phyloP scores from a whole-genome alignment of 37 sponge, comb jelly and placozoan genomes.

The Geodia barretti region DNA sequence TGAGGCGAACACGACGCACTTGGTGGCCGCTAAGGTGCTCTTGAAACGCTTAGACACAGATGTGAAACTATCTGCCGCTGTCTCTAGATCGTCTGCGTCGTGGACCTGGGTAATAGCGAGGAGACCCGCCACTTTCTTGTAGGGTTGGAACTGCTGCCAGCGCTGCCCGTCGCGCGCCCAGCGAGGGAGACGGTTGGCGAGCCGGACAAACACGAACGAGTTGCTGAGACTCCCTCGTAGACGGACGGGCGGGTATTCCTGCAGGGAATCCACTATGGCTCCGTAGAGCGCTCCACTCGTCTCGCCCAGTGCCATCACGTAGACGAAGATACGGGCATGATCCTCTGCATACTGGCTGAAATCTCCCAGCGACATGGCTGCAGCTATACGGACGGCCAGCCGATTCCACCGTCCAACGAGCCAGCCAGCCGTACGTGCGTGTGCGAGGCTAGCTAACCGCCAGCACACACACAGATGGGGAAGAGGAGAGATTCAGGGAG shows the following conservation, averaged over 20 bases:
- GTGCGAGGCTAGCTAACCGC: background rate
- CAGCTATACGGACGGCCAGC: too few species aligned
- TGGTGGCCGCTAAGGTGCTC: constrained; percentile 7
- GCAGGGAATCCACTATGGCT: constrained; percentile 12
- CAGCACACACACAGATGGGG: background rate
- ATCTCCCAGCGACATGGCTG: constrained; percentile 57
- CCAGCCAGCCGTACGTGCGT: background rate
- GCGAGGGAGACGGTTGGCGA: constrained; percentile 26
- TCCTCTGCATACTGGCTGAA: constrained; percentile 35
- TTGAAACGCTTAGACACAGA: background rate
- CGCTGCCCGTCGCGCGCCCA: constrained; percentile 34
- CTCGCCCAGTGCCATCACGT: constrained; percentile 46
- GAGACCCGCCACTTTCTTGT: constrained; percentile 55
- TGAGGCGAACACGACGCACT: constrained; percentile 48
- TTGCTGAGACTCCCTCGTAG: constrained; percentile 22
- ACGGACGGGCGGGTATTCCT: constrained; percentile 42
- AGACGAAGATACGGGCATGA: constrained; percentile 48
- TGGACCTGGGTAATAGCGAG: constrained; percentile 40
- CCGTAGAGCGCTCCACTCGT: constrained; percentile 8
- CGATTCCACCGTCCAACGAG: background rate
- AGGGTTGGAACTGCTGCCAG: constrained; percentile 46
- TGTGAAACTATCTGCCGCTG: constrained; percentile 1
- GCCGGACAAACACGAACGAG: constrained; percentile 43
- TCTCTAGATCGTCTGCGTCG: constrained; percentile 25
- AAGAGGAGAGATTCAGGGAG: background rate